Base-by-base conservation (phyloP, 2,113 vertebrate genomes). In the Gopherus flavomarginatus region DNA sequence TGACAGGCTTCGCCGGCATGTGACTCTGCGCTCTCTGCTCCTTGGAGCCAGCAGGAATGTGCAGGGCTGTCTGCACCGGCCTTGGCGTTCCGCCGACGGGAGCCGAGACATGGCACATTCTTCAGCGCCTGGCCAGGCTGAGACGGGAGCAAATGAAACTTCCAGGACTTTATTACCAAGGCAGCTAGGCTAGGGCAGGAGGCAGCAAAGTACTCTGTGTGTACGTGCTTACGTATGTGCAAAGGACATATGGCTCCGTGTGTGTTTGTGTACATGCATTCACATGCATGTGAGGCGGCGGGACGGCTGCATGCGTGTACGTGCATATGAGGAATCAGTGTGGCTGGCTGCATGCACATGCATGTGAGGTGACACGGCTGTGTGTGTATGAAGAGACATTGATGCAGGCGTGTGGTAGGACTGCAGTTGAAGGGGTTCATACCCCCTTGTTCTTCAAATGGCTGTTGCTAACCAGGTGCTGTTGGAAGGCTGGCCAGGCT, bases 41-140 rank as follows among this genome's bases (percentile, higher is more conserved):
- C 11, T 24, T 1, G 1, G 0, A 22, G 80, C 80, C 80, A 21
- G 31, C 47, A 8, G n/a, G 0, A 81, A 1, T 93, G 93, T 65
- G 78, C 83, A 90, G 44, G 69, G 0, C 81, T 2, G 0, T 24
- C 81, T 52, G n/a, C 50, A 83, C 13, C 11, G 22, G 79, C 79
- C 44, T 54, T 47, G 77, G 77, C 77, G 38, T 38, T 27, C n/a
- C 10, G 38, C 77, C 11, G 47, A 29, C 26, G 24, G 42, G 38
- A 49, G 44, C 49, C 24, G 16, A 49, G 77, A 47, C 77, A 27
- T 13, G 77, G 77, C 77, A 27, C 8, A 12, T 79, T 42, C 77
- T 79, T 79, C 77, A 79, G 22, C 27, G 22, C 27, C 42, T 5
- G 22, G 27, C 42, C 42, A 42, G 47, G 77, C 47, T 11, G 27